Percentiles rank a stretch among this genome's conserved stretches.
These are phyloP conservation scores for Hestina assimilis DNA, from an alignment of 1,140 invertebrate genomes.

Conservation along the genomic window DNA sequence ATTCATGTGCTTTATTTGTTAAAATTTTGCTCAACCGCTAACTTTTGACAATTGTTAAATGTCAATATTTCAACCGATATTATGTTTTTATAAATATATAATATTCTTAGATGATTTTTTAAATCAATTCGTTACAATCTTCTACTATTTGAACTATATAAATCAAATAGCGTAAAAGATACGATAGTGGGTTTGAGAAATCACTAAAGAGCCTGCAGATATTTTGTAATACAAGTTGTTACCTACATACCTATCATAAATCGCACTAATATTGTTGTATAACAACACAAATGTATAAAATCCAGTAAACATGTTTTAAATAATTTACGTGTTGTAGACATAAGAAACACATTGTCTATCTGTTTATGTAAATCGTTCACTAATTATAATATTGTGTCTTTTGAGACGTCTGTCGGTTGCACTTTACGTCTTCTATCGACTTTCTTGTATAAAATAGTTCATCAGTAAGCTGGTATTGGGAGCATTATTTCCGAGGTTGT, in stretches of 20 bases:
- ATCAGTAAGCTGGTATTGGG: constrained; percentile 76
- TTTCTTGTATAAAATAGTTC: constrained; percentile 59
- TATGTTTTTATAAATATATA: background rate
- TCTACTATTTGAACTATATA: background rate
- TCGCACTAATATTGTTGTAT: constrained; percentile 42
- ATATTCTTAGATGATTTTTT: constrained; percentile 2
- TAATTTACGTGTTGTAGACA: constrained; percentile 21
- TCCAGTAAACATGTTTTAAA: constrained; percentile 17
- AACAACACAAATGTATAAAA: constrained; percentile 21
- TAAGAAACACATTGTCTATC: constrained; percentile 10
- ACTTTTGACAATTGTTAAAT: constrained; percentile 36
- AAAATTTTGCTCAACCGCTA: constrained; percentile 70
- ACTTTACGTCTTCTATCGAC: constrained; percentile 38
- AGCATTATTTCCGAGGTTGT: constrained; percentile 77
- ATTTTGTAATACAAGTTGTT: constrained; percentile 32
- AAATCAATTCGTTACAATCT: background rate
- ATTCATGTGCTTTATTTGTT: constrained; percentile 51
- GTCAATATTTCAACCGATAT: background rate
- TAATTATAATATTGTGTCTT: constrained; percentile 14
- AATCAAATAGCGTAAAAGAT: constrained; percentile 1
- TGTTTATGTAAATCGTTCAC: constrained; percentile 25
- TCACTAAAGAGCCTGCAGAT: background rate
- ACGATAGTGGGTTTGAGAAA: constrained; percentile 4
- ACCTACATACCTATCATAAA: constrained; percentile 57
- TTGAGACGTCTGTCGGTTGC: constrained; percentile 36